Percentiles rank a stretch among this genome's conserved stretches.
Evolutionary conservation across 92 coral and sea anemone species (phyloP).

Genomic region (Porites lobata): DNA sequence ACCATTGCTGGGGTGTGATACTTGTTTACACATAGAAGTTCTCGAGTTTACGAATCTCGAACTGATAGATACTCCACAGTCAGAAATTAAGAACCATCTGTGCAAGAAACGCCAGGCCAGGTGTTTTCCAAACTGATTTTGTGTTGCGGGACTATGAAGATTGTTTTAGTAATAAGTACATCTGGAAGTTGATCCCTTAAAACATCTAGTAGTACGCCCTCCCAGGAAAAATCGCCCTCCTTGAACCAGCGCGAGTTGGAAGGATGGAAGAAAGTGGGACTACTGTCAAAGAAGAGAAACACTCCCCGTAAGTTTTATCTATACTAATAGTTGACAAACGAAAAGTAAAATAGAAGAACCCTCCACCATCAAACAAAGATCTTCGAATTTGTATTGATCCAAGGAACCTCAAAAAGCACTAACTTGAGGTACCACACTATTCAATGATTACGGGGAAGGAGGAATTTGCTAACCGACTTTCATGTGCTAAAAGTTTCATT

Average conservation of each 20-base stretch:
- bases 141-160: conserved; percentile 13
- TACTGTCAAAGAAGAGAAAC: conserved; percentile 56
- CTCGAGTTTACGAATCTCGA: conserved; percentile 71
- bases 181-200: conserved; percentile 41
- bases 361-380: conserved; percentile 26
- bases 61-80: not conserved
- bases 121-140: conserved; percentile 36
- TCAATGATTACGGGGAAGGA: conserved; percentile 14
- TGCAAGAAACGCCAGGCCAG: conserved; percentile 6
- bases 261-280: conserved; percentile 71
- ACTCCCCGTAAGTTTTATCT: conserved; percentile 61
- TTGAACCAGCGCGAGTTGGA: conserved; percentile 36
- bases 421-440: not conserved
- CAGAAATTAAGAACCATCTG: not conserved
- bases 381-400: conserved; percentile 58
- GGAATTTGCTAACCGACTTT: not conserved
- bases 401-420: conserved; percentile 20
- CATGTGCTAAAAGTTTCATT: not conserved
- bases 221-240: conserved; percentile 44
- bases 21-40: conserved; percentile 77
- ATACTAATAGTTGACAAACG: conserved; percentile 62
- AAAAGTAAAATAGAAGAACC: conserved; percentile 35
- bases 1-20: conserved; percentile 73
- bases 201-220: conserved; percentile 36
- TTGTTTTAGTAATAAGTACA: conserved; percentile 52